Base-by-base conservation (phyloP, 2,113 vertebrate genomes). In the Gnathonemus longibarbis region DNA sequence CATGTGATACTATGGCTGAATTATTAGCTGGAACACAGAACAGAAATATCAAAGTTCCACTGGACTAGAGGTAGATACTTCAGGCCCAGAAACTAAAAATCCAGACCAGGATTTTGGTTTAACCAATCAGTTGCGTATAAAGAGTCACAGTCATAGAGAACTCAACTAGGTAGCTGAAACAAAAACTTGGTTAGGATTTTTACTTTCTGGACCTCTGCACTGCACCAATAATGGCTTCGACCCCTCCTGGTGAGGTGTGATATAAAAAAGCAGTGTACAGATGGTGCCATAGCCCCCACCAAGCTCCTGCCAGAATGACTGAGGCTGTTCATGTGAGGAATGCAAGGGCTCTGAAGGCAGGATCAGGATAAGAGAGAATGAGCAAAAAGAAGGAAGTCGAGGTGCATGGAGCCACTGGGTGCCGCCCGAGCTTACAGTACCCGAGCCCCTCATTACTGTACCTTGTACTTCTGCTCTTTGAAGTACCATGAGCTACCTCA, bases 401-500 rank as follows among this genome's bases (percentile, higher is more conserved):
- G 83, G 83, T 46, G 19, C 45, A 11, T 21, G 83, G 83, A 48
- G 77, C 15, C 3, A 13, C 83, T 24, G 21, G 45, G 89, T 91
- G 93, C 93, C 90, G 93, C 93, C 89, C 91, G 88, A 91, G 91
- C 92, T 93, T 52, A 35, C 35, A 35, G 35, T 89, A 58, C 90
- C 91, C 91, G 91, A 94, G 91, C 84, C 93, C 94, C 95, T 96
- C 95, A 96, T 96, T 96, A 96, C 94, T 58, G 92, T 94, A 94
- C 95, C 95, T 95, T 94, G 90, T 91, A 92, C 93, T 94, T 93
- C 94, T 92, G 94, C 93, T 93, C 95, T 96, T 95, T 96, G 95
- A 96, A 95, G 95, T 95, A 94, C 95, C 95, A 93, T 95, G 95
- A 96, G 95, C 94, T 95, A 94, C 94, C 95, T 95, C 94, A 93